Evolutionary conservation across 1,140 invertebrate genomes (phyloP), one percentile per base, ranked within the genome.

Genomic region (Diachasmimorpha longicaudata): DNA sequence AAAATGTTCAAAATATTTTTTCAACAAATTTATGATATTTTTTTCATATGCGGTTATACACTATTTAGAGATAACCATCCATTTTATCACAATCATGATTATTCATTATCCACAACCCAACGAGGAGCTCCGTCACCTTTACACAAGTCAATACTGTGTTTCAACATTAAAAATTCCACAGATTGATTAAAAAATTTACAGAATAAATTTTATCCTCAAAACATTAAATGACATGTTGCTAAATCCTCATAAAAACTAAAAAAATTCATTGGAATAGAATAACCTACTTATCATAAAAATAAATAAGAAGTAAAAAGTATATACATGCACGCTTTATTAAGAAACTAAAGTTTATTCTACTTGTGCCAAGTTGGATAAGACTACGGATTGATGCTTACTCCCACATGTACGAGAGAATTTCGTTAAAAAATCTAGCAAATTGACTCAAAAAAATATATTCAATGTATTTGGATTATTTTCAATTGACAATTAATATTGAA

Each of bases 201-300:
- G 14, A 19, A 52, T n/a, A 52, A 52, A 52, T 19, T 52, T 52
- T 52, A 52, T 52, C n/a, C 4, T 46, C 4, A 46, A 46, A 5
- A 31, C 6, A 31, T 2, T 6, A 6, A 31, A 42, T 42, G 39
- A 42, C 39, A 42, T 42, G 39, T 10, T 42, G 39, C 39, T 42
- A 13, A 42, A 1, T 42, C 13, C 13, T 25, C 11, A 25, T 19
- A 63, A 63, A 25, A 63, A 19, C 19, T 23, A 63, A 63, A 23
- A 63, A 10, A 63, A 25, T 25, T 63, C 14, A 63, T 63, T 63
- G 21, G 58, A 63, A 63, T 63, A 63, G 14, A 63, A 25, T 63
- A 31, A 25, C 58, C 58, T 63, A 63, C 58, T 63, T 63, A 63
- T 25, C 5, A 63, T 63, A 63, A 63, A 63, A 63, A 63, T 63